These are phyloP conservation scores for Paralichthys olivaceus DNA, from an alignment of 2,113 vertebrate species.

Conservation along the genomic window DNA sequence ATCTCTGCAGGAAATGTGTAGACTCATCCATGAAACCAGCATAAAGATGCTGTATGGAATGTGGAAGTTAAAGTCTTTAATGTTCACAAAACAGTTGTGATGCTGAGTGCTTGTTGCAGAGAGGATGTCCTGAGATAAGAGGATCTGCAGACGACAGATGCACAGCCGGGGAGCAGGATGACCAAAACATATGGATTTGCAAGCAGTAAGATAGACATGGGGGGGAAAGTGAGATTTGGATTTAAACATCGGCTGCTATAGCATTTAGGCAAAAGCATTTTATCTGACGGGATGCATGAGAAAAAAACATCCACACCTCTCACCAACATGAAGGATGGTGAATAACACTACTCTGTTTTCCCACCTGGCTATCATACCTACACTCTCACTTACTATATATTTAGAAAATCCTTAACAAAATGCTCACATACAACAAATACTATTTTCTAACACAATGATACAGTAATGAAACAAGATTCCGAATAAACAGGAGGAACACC, in stretches of 20 bases:
- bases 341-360: too few relatives aligned
- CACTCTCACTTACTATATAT: too few relatives aligned
- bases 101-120: neutral
- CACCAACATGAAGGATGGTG: too few relatives aligned
- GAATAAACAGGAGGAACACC: too few relatives aligned
- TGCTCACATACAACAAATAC: too few relatives aligned
- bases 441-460: too few relatives aligned
- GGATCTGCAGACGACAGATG: slow-evolving; percentile 18
- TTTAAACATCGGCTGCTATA: neutral
- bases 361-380: too few relatives aligned
- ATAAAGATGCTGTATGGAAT: neutral
- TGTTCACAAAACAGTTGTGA: neutral
- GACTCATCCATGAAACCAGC: neutral
- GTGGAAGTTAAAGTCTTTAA: neutral
- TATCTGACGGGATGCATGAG: neutral
- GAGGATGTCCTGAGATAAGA: slow-evolving; percentile 10
- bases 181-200: slow-evolving; percentile 13
- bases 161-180: neutral
- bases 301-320: neutral
- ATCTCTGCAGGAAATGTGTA: neutral
- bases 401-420: too few relatives aligned
- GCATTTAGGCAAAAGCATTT: neutral
- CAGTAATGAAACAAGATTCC: too few relatives aligned
- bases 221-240: neutral
- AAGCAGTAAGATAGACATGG: neutral